Evolutionary conservation across 1,140 invertebrate genomes (phyloP).

Genomic region (Argopecten irradians): DNA sequence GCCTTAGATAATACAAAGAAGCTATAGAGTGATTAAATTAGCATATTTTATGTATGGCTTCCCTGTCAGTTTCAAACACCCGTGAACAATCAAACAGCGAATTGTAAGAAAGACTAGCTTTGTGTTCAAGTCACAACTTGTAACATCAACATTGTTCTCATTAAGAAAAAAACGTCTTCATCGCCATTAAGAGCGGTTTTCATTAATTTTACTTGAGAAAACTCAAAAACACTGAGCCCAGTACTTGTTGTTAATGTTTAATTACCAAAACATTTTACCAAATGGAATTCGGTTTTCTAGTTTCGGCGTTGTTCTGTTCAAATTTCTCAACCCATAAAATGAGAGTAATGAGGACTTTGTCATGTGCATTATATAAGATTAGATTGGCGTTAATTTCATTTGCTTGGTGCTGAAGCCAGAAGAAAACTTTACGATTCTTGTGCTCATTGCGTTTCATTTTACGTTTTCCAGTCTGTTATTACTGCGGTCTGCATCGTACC

Average conservation of each 20-base stretch:
- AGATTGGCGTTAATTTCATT: conserved; percentile 17
- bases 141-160: neutral
- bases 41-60: neutral
- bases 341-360: conserved; percentile 8
- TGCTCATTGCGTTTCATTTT: neutral
- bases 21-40: neutral
- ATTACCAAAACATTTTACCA: conserved; percentile 7
- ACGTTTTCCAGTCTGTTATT: neutral
- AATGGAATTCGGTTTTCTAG: neutral
- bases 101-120: too few species aligned
- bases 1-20: neutral
- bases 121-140: neutral
- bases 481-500: conserved; percentile 2
- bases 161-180: neutral
- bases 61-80: neutral
- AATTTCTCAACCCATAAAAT: conserved; percentile 23
- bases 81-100: neutral
- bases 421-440: conserved; percentile 3
- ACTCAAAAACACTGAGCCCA: neutral
- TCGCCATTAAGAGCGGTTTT: neutral
- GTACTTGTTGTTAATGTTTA: conserved; percentile 18
- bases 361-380: conserved; percentile 22
- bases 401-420: neutral
- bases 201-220: conserved; percentile 10
- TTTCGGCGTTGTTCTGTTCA: neutral